Conservation (phyloP, 1,140 invertebrate genomes). For the Nautilus pompilius region DNA sequence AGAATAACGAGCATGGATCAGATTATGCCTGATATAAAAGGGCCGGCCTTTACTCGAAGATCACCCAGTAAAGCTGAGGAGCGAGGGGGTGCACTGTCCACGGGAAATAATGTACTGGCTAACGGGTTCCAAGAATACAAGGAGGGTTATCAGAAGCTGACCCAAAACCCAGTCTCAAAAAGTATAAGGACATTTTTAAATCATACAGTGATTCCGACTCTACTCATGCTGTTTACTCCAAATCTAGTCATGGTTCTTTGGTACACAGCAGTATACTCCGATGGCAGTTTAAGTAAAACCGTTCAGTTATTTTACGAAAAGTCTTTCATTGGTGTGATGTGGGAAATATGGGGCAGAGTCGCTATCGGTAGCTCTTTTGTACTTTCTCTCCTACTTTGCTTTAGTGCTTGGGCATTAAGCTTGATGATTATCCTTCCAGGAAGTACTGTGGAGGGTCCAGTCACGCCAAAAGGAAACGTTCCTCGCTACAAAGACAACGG, state of each 20-base stretch:
- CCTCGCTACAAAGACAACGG: slow-evolving; percentile 63
- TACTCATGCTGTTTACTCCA: slow-evolving; percentile 39
- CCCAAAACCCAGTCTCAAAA: no score
- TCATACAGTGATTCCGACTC: slow-evolving; percentile 32
- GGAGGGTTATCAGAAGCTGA: no score
- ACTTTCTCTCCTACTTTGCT: slow-evolving; percentile 35
- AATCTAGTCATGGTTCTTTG: slow-evolving; percentile 44
- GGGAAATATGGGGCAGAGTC: slow-evolving; percentile 35
- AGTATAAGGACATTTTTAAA: slow-evolving; percentile 23
- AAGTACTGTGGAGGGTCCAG: slow-evolving; percentile 56
- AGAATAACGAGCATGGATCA: no score
- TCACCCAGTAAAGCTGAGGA: no score
- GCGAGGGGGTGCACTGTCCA: no score
- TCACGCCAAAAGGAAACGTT: slow-evolving; percentile 57
- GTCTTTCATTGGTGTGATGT: slow-evolving; percentile 21
- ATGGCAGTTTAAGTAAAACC: slow-evolving; percentile 40
- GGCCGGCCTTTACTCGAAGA: no score
- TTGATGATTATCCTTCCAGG: slow-evolving; percentile 55
- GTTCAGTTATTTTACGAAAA: slow-evolving; percentile 13
- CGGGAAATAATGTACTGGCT: no score
- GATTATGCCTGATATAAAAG: no score
- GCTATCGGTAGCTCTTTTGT: slow-evolving; percentile 27
- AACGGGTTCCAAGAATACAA: no score
- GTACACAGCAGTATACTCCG: slow-evolving; percentile 40
- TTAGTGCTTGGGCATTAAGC: slow-evolving; percentile 34